Percentiles rank a stretch among this genome's conserved stretches.
Conservation (phyloP, 2,113 vertebrate species). For the Micronycteris hirsuta region DNA sequence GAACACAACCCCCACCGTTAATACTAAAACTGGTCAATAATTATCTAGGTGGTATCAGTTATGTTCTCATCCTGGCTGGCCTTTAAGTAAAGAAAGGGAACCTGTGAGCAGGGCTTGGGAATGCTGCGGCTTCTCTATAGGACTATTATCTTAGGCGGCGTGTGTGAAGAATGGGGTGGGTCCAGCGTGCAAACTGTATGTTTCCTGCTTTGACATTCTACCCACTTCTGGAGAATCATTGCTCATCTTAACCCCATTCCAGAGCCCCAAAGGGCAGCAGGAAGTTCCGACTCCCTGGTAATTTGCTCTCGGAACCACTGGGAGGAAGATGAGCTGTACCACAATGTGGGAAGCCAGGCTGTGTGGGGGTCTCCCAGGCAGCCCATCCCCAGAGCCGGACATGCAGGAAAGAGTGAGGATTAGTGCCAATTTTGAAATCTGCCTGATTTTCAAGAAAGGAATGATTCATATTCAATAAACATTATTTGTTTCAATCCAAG, state of each 20-base stretch:
- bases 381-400: neutral
- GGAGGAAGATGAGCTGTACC: neutral
- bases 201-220: slow-evolving; percentile 29
- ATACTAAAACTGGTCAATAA: slow-evolving; percentile 71
- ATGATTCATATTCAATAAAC: neutral
- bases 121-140: neutral
- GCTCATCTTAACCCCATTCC: slow-evolving; percentile 56
- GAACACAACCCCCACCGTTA: neutral
- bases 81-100: slow-evolving; percentile 64
- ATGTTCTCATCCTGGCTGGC: slow-evolving; percentile 69
- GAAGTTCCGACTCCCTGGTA: neutral
- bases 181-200: neutral
- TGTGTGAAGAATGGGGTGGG: slow-evolving; percentile 55
- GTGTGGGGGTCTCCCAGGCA: neutral
- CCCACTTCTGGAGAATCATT: slow-evolving; percentile 56
- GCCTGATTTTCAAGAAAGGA: neutral
- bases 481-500: neutral
- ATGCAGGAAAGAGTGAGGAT: neutral
- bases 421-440: neutral
- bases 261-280: neutral
- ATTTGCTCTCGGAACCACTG: neutral
- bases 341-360: neutral
- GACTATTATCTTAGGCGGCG: slow-evolving; percentile 54
- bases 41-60: slow-evolving; percentile 73
- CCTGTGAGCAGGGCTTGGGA: slow-evolving; percentile 16